Evolutionary conservation across 2,113 vertebrate species (phyloP).

Genomic region (Bubalus kerabau): DNA sequence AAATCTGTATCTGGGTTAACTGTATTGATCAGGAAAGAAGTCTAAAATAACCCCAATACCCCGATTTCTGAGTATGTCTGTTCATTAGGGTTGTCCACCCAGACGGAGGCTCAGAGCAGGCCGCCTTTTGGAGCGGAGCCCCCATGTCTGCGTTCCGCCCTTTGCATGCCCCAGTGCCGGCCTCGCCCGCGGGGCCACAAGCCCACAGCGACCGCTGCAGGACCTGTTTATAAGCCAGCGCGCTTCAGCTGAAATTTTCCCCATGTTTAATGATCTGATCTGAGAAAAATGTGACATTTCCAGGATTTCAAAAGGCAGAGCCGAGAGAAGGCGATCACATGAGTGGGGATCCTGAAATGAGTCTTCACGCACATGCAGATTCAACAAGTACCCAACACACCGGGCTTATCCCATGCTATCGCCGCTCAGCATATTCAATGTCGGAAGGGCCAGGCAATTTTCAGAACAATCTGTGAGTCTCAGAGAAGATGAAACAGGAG

Average conservation of each 20-base stretch:
- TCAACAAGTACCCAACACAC: background rate
- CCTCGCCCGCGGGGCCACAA: too few species aligned
- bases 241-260: background rate
- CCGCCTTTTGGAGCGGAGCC: background rate
- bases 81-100: fast-evolving
- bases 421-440: fast-evolving
- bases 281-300: background rate
- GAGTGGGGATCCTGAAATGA: background rate
- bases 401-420: fast-evolving
- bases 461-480: background rate
- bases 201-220: fast-evolving
- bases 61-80: background rate
- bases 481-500: background rate
- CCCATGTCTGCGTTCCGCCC: too few species aligned
- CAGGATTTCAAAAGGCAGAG: background rate
- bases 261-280: background rate
- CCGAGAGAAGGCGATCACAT: background rate
- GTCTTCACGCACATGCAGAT: background rate
- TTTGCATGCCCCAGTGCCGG: too few species aligned
- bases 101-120: fast-evolving
- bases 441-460: background rate
- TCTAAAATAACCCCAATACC: background rate
- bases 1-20: background rate
- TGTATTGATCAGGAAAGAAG: background rate
- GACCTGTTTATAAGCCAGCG: background rate